phyloP scores from a whole-genome alignment of 2,888 invertebrate genomes.

The Parnassius orleans region DNA sequence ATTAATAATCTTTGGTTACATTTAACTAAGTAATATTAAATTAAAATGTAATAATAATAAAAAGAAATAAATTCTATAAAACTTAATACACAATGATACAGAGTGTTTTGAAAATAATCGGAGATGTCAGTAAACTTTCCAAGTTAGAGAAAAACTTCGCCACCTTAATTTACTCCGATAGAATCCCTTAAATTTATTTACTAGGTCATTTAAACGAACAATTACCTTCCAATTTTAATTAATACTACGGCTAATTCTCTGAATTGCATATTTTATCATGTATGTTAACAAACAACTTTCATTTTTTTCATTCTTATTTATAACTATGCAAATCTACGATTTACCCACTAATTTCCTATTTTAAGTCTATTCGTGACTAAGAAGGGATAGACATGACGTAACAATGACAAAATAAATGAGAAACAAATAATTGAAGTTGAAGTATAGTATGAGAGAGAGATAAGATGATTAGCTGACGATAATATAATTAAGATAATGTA shows the following conservation, averaged over 20 bases:
- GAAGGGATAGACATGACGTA: slow-evolving; percentile 50
- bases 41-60: slow-evolving; percentile 44
- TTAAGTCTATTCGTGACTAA: slow-evolving; percentile 63
- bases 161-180: slow-evolving; percentile 34
- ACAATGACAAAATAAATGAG: slow-evolving; percentile 41
- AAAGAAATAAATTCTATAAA: slow-evolving; percentile 45
- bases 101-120: slow-evolving; percentile 40
- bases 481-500: slow-evolving; percentile 33
- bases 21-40: slow-evolving; percentile 34
- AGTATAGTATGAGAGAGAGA: slow-evolving; percentile 24
- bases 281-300: slow-evolving; percentile 78
- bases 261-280: slow-evolving; percentile 78
- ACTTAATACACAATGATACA: slow-evolving; percentile 37
- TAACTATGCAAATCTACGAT: slow-evolving; percentile 56
- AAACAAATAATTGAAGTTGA: slow-evolving; percentile 39
- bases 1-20: slow-evolving; percentile 44
- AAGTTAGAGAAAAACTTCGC: slow-evolving; percentile 49
- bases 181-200: slow-evolving; percentile 47
- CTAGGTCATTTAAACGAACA: slow-evolving; percentile 59
- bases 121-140: slow-evolving; percentile 29
- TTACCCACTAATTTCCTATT: slow-evolving; percentile 64
- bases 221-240: slow-evolving; percentile 60
- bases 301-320: slow-evolving; percentile 55
- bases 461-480: slow-evolving; percentile 7
- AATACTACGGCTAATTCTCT: slow-evolving; percentile 73